Percentiles rank a stretch among this genome's conserved stretches.
Conservation (phyloP, 2,113 vertebrate genomes). For the Heterotis niloticus region DNA sequence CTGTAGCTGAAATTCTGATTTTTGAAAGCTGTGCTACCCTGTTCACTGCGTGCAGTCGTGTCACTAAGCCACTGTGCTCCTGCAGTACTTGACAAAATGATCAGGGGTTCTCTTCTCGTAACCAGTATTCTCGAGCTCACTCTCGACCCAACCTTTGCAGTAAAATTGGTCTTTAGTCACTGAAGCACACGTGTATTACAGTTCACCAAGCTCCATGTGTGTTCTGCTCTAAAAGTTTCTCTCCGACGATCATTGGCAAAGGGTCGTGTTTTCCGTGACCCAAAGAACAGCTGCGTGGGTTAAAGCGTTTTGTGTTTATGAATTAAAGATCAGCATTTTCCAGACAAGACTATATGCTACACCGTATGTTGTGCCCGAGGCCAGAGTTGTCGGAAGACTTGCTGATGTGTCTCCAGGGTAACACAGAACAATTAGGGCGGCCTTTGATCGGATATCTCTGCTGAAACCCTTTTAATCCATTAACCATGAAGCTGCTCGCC, state of each 20-base stretch:
- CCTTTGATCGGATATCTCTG: conserved; percentile 76
- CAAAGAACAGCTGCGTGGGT: background rate
- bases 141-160: background rate
- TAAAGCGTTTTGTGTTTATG: conserved; percentile 32
- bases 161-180: background rate
- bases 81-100: background rate
- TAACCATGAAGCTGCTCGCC: conserved; percentile 72
- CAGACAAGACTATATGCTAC: conserved; percentile 26
- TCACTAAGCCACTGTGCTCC: background rate
- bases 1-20: background rate
- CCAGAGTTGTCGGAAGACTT: conserved; percentile 58
- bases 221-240: background rate
- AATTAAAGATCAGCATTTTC: conserved; percentile 47
- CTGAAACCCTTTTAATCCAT: conserved; percentile 74
- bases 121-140: no score
- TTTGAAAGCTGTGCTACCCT: background rate
- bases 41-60: background rate
- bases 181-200: background rate
- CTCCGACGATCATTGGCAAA: background rate
- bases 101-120: background rate
- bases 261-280: background rate
- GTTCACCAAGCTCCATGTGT: background rate
- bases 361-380: conserved; percentile 58
- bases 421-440: conserved; percentile 61
- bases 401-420: conserved; percentile 58